A percentile compares a stretch with the other conserved stretches of the same genome.
Evolutionary conservation across 2,797 vertebrate species (phyloP).

Genomic region (Rhabdomys pumilio): DNA sequence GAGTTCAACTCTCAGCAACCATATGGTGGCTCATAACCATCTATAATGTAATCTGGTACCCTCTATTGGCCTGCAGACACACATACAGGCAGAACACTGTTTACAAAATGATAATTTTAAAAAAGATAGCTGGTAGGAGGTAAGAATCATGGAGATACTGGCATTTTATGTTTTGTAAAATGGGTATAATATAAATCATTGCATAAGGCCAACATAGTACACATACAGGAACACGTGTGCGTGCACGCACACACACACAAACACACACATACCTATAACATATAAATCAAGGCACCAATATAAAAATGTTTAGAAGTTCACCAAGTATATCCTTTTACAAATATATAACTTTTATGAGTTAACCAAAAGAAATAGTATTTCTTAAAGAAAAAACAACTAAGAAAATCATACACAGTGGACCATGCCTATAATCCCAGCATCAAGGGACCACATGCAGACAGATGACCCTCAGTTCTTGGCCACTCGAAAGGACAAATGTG

Average conservation of each 20-base stretch:
- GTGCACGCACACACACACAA: background rate
- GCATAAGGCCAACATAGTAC: background rate
- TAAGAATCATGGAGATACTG: background rate
- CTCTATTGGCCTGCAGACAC: background rate
- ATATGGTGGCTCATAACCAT: background rate
- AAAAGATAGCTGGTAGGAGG: background rate
- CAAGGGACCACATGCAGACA: background rate
- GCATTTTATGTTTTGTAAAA: background rate
- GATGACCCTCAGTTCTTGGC: background rate
- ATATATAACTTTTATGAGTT: background rate
- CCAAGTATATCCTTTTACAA: background rate
- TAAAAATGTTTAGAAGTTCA: constrained; percentile 15
- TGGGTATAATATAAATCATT: background rate
- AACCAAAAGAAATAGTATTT: background rate
- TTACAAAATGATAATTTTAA: background rate
- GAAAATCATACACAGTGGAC: background rate
- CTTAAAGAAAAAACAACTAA: background rate
- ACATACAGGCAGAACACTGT: background rate
- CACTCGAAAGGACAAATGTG: background rate
- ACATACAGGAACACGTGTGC: background rate
- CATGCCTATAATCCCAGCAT: background rate
- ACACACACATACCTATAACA: background rate
- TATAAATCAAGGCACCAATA: background rate
- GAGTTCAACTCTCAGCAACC: background rate
- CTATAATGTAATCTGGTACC: background rate